Evolutionary conservation across 2,797 vertebrate species (phyloP).

Genomic region (Dendrocincla fuliginosa): DNA sequence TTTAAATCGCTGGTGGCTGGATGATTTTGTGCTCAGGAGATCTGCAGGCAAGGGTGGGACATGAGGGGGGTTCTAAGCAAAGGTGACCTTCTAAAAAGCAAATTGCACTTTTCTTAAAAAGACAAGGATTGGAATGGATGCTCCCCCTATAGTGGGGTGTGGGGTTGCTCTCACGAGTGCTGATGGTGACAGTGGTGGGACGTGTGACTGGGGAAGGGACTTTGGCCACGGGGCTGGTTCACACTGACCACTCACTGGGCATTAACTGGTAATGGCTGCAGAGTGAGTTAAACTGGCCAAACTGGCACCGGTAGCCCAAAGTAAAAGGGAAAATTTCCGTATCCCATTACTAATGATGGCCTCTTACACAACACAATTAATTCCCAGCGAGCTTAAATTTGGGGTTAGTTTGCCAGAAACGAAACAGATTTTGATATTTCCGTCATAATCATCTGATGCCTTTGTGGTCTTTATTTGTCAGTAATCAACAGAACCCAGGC

Average conservation of each 20-base stretch:
- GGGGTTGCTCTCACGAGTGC: neutral
- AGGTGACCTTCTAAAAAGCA: neutral
- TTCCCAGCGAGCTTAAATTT: neutral
- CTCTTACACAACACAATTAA: neutral
- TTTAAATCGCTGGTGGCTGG: rapidly evolving
- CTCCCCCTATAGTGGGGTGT: neutral
- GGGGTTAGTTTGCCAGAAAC: neutral
- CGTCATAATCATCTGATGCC: neutral
- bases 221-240: neutral
- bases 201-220: neutral
- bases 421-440: neutral
- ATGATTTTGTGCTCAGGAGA: rapidly evolving
- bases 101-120: neutral
- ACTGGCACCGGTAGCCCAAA: neutral
- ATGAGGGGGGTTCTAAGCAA: neutral
- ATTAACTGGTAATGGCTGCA: neutral
- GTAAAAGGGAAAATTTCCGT: neutral
- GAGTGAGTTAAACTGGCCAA: neutral
- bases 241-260: neutral
- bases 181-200: neutral
- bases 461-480: neutral
- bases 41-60: rapidly evolving
- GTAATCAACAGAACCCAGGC: neutral
- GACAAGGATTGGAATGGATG: rapidly evolving
- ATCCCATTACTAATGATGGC: neutral